A percentile compares a stretch with the other conserved stretches of the same genome.
phyloP scores from a whole-genome alignment of 2,888 invertebrate species.

The Athetis lepigone region DNA sequence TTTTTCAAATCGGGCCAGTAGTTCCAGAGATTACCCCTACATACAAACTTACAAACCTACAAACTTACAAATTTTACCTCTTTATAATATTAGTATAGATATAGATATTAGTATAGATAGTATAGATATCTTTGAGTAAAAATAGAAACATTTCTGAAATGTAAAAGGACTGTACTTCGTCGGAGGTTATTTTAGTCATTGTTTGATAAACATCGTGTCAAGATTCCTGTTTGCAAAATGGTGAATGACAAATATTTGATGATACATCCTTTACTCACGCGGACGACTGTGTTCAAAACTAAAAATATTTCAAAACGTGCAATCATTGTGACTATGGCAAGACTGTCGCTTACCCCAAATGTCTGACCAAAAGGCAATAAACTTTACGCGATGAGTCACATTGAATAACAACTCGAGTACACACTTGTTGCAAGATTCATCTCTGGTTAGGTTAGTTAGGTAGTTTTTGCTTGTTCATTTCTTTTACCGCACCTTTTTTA shows the following conservation, averaged over 20 bases:
- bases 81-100: no score
- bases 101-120: no score
- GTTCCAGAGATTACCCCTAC: no score
- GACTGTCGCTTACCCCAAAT: slow-evolving; percentile 30
- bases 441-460: no score
- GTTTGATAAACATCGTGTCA: slow-evolving; percentile 62
- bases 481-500: slow-evolving; percentile 26
- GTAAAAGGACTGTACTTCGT: slow-evolving; percentile 44
- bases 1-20: no score
- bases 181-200: slow-evolving; percentile 64
- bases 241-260: slow-evolving; percentile 54
- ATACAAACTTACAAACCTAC: no score
- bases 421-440: slow-evolving; percentile 18
- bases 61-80: no score
- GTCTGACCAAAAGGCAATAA: slow-evolving; percentile 49
- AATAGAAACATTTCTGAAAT: slow-evolving; percentile 42
- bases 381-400: slow-evolving; percentile 59
- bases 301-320: slow-evolving; percentile 13
- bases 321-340: slow-evolving; percentile 12
- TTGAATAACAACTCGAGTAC: slow-evolving; percentile 39
- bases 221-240: slow-evolving; percentile 53
- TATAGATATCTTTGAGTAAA: slow-evolving; percentile 20
- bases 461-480: slow-evolving; percentile 31
- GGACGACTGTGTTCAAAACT: slow-evolving; percentile 18
- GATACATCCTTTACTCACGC: slow-evolving; percentile 11